These are phyloP conservation scores for Lucilia cuprina DNA, from an alignment of 1,140 invertebrate species.

Conservation along the genomic window DNA sequence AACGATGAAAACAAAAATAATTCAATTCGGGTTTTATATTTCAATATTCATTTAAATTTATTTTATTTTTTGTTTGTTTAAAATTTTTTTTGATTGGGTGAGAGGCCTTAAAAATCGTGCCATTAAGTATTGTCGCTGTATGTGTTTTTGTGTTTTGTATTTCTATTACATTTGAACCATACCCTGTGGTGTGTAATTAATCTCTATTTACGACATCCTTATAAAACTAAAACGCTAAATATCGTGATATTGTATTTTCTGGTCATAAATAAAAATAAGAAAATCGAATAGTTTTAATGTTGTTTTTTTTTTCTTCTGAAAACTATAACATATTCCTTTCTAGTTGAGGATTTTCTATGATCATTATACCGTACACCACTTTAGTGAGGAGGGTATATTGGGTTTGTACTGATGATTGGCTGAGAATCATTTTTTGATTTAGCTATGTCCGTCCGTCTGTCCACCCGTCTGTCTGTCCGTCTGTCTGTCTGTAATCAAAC, in stretches of 20 bases:
- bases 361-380: no score
- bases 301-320: neutral
- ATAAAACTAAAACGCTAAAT: neutral
- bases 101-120: slow-evolving; percentile 24
- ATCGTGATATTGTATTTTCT: slow-evolving; percentile 20
- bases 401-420: no score
- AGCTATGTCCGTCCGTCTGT: no score
- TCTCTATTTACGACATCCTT: slow-evolving; percentile 34
- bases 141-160: neutral
- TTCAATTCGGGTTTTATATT: neutral
- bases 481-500: no score
- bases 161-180: neutral
- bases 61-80: neutral
- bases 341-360: neutral
- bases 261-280: neutral
- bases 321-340: slow-evolving; percentile 6
- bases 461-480: no score
- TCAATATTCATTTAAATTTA: neutral
- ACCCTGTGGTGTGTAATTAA: slow-evolving; percentile 34
- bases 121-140: slow-evolving; percentile 4
- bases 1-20: neutral
- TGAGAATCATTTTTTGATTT: no score
- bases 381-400: no score
- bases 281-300: no score
- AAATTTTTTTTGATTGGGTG: slow-evolving; percentile 12